Evolutionary conservation across 2,797 vertebrate species (phyloP), one percentile per base, ranked within the genome.

Genomic region (Xenopus petersii): DNA sequence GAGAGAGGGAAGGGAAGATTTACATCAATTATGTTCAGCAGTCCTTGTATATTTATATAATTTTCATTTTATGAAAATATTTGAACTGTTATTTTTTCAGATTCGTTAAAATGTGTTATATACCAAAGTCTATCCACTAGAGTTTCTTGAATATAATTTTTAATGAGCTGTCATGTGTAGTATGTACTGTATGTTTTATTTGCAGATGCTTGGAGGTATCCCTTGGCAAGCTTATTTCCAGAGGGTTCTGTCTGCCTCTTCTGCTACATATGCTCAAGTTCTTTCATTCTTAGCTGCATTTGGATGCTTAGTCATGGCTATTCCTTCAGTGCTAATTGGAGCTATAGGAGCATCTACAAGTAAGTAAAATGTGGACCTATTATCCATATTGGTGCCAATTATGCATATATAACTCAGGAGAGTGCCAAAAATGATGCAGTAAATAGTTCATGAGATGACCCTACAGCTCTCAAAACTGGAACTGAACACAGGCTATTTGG

Each of bases 151-250:
- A 30, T 36, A 5, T 12, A 42, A 42, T 63, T 11, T 33, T 15
- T 33, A 63, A 64, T 60, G 21, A 64, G 16, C 62, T 64, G 62
- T 36, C 36, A 64, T 16, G 33, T 17, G n/a, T 13, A 47, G 7
- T 64, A 47, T 63, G 21, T 51, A 6, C 26, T 71, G 3, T 54
- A 11, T 63, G 4, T 59, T 79, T 91, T 87, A 64, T 88, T 88
- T 90, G 51, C 89, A 99, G 97, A 97, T 94, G 75, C 83, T 98
- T 63, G 97, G 97, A 86, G 97, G 97, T 77, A 96, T 99, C 55
- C 97, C 97, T 0, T 98, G 97, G 97, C 97, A 99, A 83, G 96
- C 98, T 0, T 99, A 99, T 89, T 98, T 99, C 87, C 97, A 99
- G 83, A 85, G 97, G 82, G 97, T 99, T 69, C 93, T 99, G 42